A percentile compares a stretch with the other conserved stretches of the same genome.
These are phyloP conservation scores for Enoplolaimus lenunculus DNA, from an alignment of 2,888 invertebrate genomes.

Conservation along the genomic window DNA sequence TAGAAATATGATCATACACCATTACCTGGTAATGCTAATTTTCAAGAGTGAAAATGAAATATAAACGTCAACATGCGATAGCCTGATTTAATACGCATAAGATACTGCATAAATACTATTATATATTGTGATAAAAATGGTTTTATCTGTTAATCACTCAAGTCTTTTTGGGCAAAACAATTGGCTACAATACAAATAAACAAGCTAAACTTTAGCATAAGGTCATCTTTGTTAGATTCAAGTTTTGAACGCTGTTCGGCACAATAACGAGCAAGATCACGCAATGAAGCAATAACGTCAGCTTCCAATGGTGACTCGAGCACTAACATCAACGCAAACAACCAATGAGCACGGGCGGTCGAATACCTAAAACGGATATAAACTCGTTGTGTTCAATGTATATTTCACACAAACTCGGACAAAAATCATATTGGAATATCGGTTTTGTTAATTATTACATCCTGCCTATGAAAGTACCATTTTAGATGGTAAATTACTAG, in stretches of 20 bases:
- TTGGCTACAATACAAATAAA: constrained; percentile 2
- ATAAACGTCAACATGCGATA: no score
- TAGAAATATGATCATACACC: no score
- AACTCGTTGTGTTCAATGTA: background rate
- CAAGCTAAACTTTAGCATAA: background rate
- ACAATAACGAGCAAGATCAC: constrained; percentile 15
- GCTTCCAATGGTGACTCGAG: constrained; percentile 5
- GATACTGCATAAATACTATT: no score
- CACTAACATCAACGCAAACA: constrained; percentile 17
- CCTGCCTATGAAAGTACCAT: no score
- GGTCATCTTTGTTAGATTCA: background rate
- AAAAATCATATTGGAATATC: no score
- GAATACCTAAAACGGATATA: constrained; percentile 7
- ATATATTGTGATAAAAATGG: no score
- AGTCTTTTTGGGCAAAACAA: constrained; percentile 7
- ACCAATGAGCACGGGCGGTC: constrained; percentile 10
- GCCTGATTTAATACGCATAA: no score
- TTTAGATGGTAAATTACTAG: no score
- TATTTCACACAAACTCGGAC: background rate
- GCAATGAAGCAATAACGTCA: constrained; percentile 9
- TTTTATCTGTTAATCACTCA: constrained; percentile 10
- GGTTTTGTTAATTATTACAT: no score
- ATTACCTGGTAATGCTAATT: no score
- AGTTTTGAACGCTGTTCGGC: background rate
- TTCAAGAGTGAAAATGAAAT: no score